phyloP scores from a whole-genome alignment of 2,797 vertebrate genomes.

The Delichon dasypus region DNA sequence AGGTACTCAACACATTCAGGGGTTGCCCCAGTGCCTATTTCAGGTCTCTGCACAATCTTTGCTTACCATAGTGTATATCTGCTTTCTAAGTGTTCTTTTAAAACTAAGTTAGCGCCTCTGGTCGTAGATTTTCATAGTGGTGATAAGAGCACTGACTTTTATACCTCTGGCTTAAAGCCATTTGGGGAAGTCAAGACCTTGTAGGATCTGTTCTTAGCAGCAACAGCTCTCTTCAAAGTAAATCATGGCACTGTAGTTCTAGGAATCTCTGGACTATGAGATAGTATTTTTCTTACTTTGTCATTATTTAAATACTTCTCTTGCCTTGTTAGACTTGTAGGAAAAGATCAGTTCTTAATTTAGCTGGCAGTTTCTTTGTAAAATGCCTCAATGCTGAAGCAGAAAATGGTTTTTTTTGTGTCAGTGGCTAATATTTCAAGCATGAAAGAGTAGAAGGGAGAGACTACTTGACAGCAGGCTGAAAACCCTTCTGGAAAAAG shows the following conservation, averaged over 20 bases:
- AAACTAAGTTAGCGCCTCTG: background rate
- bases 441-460: background rate
- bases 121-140: background rate
- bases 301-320: background rate
- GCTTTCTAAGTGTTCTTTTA: background rate
- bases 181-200: background rate
- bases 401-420: slow-evolving; percentile 31
- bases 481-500: background rate
- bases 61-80: background rate
- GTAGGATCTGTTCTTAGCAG: background rate
- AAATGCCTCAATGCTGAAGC: background rate
- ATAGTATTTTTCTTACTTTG: background rate
- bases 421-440: background rate
- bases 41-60: background rate
- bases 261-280: background rate
- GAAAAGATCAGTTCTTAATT: background rate
- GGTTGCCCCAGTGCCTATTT: background rate
- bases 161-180: background rate
- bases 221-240: background rate
- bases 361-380: slow-evolving; percentile 17
- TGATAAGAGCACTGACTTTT: background rate
- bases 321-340: background rate
- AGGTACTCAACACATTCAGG: background rate
- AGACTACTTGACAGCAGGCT: background rate
- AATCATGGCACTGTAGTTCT: background rate